Evolutionary conservation across 2,797 vertebrate genomes (phyloP), one percentile per base, ranked within the genome.

Genomic region (Trematomus bernacchii): DNA sequence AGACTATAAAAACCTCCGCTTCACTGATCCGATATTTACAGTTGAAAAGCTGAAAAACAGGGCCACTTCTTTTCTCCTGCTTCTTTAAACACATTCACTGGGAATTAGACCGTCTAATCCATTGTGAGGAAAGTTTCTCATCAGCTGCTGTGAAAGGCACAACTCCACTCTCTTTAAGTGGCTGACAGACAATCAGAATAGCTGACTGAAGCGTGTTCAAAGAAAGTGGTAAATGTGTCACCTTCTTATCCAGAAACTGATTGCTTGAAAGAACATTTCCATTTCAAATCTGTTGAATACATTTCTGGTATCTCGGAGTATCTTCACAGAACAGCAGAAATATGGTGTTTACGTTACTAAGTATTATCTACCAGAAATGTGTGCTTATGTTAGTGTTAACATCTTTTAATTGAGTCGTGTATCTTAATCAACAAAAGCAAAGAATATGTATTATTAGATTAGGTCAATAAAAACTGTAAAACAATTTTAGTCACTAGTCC

Each of bases 41-140:
- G 63, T 75, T 67, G 46, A 74, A 76, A 77, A 50, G 40, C 23
- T 73, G 72, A 60, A 76, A 79, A 82, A 78, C 18, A 54, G 21
- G 72, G 76, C 44, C 9, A 40, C 19, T 65, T 76, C 43, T 67
- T 66, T 51, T 71, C 21, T 61, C 18, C 66, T 54, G 51, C 47
- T 44, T 71, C 52, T 48, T 73, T 27, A 44, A 75, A 77, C 23
- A 57, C 30, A 71, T 63, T 77, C 21, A 15, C 44, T 50, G 58
- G 52, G 55, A 83, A 62, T 80, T 79, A 74, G 23, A 67, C 14
- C 19, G 23, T 51, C 42, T 69, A 77, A 77, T 70, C 60, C 68
- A 63, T 71, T 66, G 66, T 30, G 53, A 71, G 27, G 52, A 67
- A 68, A 55, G 40, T 44, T 16, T 40, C 60, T 54, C 19, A 37